Percentiles rank a stretch among this genome's conserved stretches.
phyloP scores from a whole-genome alignment of 2,113 vertebrate species.

The Myxocyprinus asiaticus region DNA sequence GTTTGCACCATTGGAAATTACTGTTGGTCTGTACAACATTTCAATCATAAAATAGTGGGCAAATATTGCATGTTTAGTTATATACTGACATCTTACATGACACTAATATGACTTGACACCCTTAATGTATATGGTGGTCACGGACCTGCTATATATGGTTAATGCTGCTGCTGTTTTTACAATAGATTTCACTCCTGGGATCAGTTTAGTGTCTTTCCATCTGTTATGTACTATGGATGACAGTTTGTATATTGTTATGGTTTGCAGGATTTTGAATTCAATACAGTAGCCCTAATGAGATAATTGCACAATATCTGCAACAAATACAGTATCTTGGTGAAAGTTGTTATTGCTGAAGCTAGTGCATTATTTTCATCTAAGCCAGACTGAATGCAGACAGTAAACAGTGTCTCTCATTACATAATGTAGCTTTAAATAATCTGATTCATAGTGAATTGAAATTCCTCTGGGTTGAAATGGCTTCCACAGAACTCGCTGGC shows the following conservation, averaged over 20 bases:
- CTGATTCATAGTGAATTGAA: constrained; percentile 51
- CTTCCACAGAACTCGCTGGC: constrained; percentile 58
- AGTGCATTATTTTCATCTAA: not conserved
- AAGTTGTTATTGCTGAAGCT: not conserved
- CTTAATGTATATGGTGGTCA: too few relatives aligned
- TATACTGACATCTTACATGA: too few relatives aligned
- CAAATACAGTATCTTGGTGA: not conserved
- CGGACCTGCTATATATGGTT: not conserved
- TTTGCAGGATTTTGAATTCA: not conserved
- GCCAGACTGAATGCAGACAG: not conserved
- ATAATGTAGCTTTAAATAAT: constrained; percentile 52
- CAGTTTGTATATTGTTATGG: not conserved
- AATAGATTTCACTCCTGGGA: not conserved
- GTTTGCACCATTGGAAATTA: too few relatives aligned
- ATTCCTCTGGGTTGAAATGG: constrained; percentile 51
- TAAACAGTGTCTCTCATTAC: constrained; percentile 17
- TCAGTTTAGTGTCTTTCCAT: not conserved
- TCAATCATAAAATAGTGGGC: too few relatives aligned
- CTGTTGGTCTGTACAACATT: too few relatives aligned
- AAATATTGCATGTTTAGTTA: too few relatives aligned
- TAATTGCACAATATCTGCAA: not conserved
- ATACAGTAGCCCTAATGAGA: not conserved
- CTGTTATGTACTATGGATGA: not conserved
- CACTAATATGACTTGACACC: too few relatives aligned
- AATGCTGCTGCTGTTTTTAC: not conserved